A percentile compares a stretch with the other conserved stretches of the same genome.
phyloP scores from a whole-genome alignment of 35 echinoderm and acorn worm genomes.

The Ophioderma brevispina region DNA sequence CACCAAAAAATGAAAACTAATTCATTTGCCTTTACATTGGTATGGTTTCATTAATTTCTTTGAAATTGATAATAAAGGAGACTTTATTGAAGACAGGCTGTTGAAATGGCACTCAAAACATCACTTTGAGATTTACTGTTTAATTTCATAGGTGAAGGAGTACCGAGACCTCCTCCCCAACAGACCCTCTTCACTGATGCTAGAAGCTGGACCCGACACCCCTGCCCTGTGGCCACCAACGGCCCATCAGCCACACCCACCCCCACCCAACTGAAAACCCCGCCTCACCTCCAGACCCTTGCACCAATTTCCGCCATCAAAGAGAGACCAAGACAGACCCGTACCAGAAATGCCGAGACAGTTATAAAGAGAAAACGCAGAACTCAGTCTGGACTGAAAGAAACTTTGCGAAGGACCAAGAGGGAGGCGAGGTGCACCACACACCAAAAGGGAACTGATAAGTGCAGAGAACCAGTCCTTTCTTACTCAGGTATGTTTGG shows the following conservation, averaged over 20 bases:
- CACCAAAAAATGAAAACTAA: no score
- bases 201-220: slow-evolving; percentile 38
- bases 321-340: neutral
- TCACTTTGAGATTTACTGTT: no score
- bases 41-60: no score
- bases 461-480: slow-evolving; percentile 86
- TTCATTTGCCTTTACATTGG: no score
- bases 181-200: slow-evolving; percentile 68
- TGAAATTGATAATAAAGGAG: no score
- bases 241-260: neutral
- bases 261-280: neutral
- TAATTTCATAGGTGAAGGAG: slow-evolving; percentile 72
- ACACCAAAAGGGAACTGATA: neutral
- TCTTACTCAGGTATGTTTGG: slow-evolving; percentile 77
- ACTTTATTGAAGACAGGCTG: no score
- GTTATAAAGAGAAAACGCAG: slow-evolving; percentile 53
- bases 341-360: no score
- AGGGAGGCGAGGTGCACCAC: neutral
- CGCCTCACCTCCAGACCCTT: slow-evolving; percentile 18
- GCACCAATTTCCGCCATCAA: neutral
- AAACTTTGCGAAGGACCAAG: slow-evolving; percentile 27
- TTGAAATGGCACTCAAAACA: no score
- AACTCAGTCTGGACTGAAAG: slow-evolving; percentile 68
- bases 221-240: slow-evolving; percentile 48
- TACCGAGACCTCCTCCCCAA: slow-evolving; percentile 73